Conservation (phyloP, 2,113 vertebrate genomes). For the Paratilapia polleni region DNA sequence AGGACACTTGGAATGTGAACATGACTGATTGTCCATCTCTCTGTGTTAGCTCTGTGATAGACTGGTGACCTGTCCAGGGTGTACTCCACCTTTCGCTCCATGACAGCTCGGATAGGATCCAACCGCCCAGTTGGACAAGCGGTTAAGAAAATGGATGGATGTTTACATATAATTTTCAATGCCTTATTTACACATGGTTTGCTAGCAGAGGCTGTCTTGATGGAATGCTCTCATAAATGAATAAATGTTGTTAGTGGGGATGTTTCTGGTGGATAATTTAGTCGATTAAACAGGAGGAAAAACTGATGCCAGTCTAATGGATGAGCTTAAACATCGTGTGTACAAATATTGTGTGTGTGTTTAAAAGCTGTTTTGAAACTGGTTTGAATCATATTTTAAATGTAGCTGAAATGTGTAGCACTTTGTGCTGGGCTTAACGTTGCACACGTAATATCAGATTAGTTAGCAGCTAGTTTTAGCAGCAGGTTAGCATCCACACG, state of each 20-base stretch:
- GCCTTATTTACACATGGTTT: background rate
- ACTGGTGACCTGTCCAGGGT: too few relatives aligned
- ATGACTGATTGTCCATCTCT: fast-evolving
- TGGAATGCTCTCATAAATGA: background rate
- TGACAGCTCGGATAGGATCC: background rate
- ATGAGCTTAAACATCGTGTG: background rate
- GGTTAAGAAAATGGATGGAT: background rate
- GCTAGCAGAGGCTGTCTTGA: background rate
- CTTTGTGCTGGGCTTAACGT: background rate
- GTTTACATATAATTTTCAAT: background rate
- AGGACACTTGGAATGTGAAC: background rate
- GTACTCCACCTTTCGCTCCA: background rate
- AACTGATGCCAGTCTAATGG: background rate
- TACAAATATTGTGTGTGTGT: background rate
- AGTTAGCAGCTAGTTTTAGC: background rate
- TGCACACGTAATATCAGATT: background rate
- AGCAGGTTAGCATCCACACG: background rate
- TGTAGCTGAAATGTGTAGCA: background rate
- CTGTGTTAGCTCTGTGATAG: too few relatives aligned
- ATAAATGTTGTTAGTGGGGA: too few relatives aligned
- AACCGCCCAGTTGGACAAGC: background rate
- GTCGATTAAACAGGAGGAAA: background rate
- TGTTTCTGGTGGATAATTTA: too few relatives aligned
- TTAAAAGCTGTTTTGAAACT: background rate
- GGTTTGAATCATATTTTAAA: too few relatives aligned